A percentile compares a stretch with the other conserved stretches of the same genome.
These are phyloP conservation scores for Biston betularia DNA, from an alignment of 2,888 invertebrate genomes.

Conservation along the genomic window DNA sequence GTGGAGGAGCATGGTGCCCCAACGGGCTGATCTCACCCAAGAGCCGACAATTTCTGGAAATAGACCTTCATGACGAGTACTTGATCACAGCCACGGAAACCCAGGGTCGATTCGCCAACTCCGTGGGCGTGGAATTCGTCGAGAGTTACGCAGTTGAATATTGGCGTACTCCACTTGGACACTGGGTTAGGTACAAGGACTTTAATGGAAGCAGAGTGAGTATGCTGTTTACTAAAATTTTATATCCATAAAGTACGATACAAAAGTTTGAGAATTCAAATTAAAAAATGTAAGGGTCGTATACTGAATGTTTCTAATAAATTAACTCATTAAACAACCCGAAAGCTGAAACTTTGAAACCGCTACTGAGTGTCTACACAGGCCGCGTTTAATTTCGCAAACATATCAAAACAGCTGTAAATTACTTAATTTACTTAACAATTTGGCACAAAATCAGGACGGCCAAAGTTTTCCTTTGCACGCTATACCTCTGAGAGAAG, in stretches of 20 bases:
- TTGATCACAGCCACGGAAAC: conserved; percentile 94
- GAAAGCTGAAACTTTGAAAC: conserved; percentile 28
- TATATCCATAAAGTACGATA: too few relatives aligned
- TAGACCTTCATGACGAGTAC: conserved; percentile 91
- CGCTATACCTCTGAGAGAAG: conserved; percentile 44
- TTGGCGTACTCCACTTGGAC: conserved; percentile 88
- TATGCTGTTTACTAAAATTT: conserved; percentile 25
- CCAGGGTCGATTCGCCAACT: conserved; percentile 96
- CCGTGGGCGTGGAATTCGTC: conserved; percentile 95
- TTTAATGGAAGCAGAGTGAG: conserved; percentile 91
- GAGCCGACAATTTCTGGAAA: conserved; percentile 93
- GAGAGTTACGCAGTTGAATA: conserved; percentile 94
- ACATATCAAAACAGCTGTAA: conserved; percentile 45
- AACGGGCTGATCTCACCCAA: conserved; percentile 91
- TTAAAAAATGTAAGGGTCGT: background rate
- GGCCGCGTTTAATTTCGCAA: conserved; percentile 39
- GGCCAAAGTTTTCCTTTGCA: conserved; percentile 53
- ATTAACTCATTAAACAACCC: conserved; percentile 27
- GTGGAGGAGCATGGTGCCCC: conserved; percentile 98
- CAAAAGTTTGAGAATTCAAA: background rate
- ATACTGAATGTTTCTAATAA: conserved; percentile 16
- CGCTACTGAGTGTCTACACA: conserved; percentile 32
- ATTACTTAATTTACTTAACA: conserved; percentile 56
- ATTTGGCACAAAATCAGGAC: conserved; percentile 55
- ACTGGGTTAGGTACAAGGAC: conserved; percentile 93